Conservation (phyloP, 2,888 invertebrate genomes). For the Diplolepis rosae region DNA sequence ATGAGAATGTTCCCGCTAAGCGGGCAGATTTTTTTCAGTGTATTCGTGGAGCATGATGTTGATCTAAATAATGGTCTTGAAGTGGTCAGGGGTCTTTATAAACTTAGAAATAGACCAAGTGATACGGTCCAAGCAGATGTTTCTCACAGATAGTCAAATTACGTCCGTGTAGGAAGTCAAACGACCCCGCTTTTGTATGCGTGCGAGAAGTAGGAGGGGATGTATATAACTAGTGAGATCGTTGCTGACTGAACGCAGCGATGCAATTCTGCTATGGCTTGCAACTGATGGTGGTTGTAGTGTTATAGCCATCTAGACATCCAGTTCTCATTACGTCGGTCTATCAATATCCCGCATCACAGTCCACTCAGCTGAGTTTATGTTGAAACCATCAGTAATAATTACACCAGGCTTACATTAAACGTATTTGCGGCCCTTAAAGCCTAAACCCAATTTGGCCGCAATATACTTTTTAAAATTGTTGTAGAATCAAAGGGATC, state of each 20-base stretch:
- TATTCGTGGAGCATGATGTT: too few relatives aligned
- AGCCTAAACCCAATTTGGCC: too few relatives aligned
- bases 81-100: too few relatives aligned
- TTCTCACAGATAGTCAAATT: not conserved
- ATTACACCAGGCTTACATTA: not conserved
- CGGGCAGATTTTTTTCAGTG: too few relatives aligned
- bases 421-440: too few relatives aligned
- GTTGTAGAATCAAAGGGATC: too few relatives aligned
- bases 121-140: too few relatives aligned
- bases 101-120: too few relatives aligned
- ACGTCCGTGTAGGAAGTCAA: not conserved
- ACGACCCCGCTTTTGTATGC: not conserved
- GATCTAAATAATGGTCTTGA: too few relatives aligned
- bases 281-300: not conserved
- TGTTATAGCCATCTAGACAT: not conserved
- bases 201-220: too few relatives aligned
- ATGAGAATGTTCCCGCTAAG: too few relatives aligned
- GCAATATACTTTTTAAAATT: too few relatives aligned
- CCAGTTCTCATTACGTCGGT: not conserved
- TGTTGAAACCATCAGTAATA: constrained; percentile 14
- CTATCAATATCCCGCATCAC: constrained; percentile 3
- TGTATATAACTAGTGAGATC: not conserved
- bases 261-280: not conserved
- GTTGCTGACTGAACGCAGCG: not conserved
- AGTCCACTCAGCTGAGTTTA: not conserved